A percentile compares a stretch with the other conserved stretches of the same genome.
These are phyloP conservation scores for Microcebus murinus DNA, from an alignment of 2,113 vertebrate genomes.

Conservation along the genomic window DNA sequence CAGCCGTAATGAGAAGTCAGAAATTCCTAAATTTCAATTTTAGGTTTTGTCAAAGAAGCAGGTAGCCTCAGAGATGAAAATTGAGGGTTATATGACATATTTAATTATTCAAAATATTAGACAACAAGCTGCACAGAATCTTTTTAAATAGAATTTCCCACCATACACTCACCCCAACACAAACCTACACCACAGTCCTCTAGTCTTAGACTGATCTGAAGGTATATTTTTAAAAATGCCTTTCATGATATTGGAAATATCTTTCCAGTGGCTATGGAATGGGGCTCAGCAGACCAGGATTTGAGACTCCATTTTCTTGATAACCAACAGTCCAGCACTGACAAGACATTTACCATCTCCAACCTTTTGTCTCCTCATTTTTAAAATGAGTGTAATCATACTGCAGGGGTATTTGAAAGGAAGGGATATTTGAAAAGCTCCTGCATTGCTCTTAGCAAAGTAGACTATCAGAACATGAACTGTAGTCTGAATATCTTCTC, in stretches of 20 bases:
- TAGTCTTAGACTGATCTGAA: not conserved
- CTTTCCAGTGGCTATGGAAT: not conserved
- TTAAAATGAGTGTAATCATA: not conserved
- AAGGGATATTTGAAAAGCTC: not conserved
- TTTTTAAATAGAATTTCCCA: not conserved
- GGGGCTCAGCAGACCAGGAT: not conserved
- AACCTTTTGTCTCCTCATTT: not conserved
- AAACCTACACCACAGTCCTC: not conserved
- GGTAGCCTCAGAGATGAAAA: not conserved
- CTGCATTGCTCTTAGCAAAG: not conserved
- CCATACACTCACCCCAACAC: not conserved
- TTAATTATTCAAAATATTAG: conserved; percentile 58
- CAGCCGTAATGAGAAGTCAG: conserved; percentile 46
- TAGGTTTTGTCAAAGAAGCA: conserved; percentile 56
- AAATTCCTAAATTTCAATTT: conserved; percentile 4
- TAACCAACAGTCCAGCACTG: not conserved
- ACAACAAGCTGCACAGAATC: not conserved
- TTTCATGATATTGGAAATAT: not conserved
- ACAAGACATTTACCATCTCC: not conserved
- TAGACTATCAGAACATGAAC: not conserved
- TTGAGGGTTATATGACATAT: conserved; percentile 39
- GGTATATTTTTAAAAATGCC: not conserved
- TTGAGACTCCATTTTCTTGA: not conserved
- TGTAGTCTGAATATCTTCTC: not conserved
- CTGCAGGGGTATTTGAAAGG: not conserved